These are phyloP conservation scores for Cassiopea xamachana DNA, from an alignment of 30 jellyfish, hydroid and myxozoan genomes.

Conservation along the genomic window DNA sequence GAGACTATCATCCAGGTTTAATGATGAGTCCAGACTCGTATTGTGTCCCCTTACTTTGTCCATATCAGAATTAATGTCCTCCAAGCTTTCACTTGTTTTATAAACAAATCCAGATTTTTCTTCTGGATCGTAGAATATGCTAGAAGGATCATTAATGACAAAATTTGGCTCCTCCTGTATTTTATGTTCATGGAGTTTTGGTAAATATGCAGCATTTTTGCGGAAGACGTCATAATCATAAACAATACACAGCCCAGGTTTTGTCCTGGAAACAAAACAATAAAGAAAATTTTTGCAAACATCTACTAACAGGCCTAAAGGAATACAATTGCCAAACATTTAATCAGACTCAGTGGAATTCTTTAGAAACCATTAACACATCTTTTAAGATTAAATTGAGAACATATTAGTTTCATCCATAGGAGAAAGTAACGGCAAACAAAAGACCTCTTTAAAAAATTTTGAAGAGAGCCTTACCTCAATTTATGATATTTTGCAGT, in stretches of 20 bases:
- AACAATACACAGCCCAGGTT: conserved; percentile 33
- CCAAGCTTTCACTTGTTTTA: conserved; percentile 55
- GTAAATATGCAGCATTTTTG: conserved; percentile 58
- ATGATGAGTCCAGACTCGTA: conserved; percentile 58
- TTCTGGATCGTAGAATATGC: conserved; percentile 95
- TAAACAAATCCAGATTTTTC: conserved; percentile 97
- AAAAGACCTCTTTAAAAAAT: too few species aligned
- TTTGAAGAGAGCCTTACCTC: neutral
- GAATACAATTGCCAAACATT: too few species aligned
- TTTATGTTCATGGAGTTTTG: conserved; percentile 80
- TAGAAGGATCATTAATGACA: conserved; percentile 96
- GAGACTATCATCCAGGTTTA: conserved; percentile 93
- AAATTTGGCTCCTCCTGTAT: conserved; percentile 84
- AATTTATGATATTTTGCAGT: neutral
- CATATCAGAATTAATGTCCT: conserved; percentile 22
- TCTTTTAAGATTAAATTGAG: too few species aligned
- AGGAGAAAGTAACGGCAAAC: too few species aligned
- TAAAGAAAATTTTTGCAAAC: neutral
- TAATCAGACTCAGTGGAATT: too few species aligned
- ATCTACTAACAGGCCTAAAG: too few species aligned
- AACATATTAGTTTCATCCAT: too few species aligned
- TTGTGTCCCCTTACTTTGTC: conserved; percentile 32
- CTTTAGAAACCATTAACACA: too few species aligned
- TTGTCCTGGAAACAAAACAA: conserved; percentile 8
- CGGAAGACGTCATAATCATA: conserved; percentile 43